These are phyloP conservation scores for Apis laboriosa DNA, from an alignment of 1,140 invertebrate species.

Conservation along the genomic window DNA sequence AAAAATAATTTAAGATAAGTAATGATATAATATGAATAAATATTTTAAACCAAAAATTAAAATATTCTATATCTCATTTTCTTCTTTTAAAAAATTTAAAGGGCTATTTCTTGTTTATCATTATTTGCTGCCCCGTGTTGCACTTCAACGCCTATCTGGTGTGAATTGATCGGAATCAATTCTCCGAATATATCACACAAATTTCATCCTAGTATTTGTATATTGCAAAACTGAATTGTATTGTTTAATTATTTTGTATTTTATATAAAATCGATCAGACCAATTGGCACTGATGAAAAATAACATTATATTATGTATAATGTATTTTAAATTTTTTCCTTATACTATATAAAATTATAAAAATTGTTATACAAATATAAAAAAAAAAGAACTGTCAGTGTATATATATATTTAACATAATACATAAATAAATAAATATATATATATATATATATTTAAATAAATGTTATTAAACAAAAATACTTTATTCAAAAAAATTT, in stretches of 20 bases:
- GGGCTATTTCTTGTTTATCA: not conserved
- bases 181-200: slow-evolving; percentile 26
- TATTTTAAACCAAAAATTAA: not conserved
- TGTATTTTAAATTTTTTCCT: not conserved
- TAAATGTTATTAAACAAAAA: too few species aligned
- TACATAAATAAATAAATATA: too few species aligned
- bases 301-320: slow-evolving; percentile 18
- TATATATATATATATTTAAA: too few species aligned
- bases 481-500: not conserved
- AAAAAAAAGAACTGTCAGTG: not conserved
- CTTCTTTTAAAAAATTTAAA: not conserved
- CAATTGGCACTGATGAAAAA: slow-evolving; percentile 49
- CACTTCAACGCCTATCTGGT: slow-evolving; percentile 62
- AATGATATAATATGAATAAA: not conserved
- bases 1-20: not conserved
- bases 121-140: slow-evolving; percentile 52
- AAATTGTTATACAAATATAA: slow-evolving; percentile 9
- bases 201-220: slow-evolving; percentile 14
- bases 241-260: slow-evolving; percentile 5
- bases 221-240: not conserved
- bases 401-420: not conserved
- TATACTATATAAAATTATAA: not conserved
- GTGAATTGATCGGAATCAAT: slow-evolving; percentile 65
- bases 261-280: slow-evolving; percentile 37
- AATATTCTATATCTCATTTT: not conserved